Percentiles rank a stretch among this genome's conserved stretches.
These are phyloP conservation scores for Melieria picta DNA, from an alignment of 2,888 invertebrate species.

Conservation along the genomic window DNA sequence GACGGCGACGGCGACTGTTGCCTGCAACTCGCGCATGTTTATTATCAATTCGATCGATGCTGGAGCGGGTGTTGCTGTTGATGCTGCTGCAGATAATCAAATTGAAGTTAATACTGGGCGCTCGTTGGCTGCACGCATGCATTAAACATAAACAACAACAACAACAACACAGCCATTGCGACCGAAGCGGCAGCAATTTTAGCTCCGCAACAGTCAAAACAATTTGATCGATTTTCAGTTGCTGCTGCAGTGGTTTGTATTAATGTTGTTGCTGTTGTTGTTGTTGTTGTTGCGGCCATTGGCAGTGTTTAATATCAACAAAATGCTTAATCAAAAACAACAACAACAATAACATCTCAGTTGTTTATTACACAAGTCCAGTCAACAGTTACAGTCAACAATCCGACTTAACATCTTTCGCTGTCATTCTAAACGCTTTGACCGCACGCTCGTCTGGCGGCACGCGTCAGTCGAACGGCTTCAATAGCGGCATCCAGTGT, in stretches of 20 bases:
- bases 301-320: slow-evolving; percentile 31
- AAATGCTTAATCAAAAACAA: slow-evolving; percentile 26
- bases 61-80: too few species aligned
- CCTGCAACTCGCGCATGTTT: background rate
- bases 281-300: slow-evolving; percentile 15
- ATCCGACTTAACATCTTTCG: too few species aligned
- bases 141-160: background rate
- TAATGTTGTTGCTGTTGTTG: slow-evolving; percentile 7
- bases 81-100: background rate
- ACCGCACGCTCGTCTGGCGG: too few species aligned
- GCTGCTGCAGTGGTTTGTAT: background rate
- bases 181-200: too few species aligned
- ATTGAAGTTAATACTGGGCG: background rate
- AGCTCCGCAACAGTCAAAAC: background rate
- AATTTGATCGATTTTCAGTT: background rate
- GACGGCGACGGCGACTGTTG: too few species aligned
- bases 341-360: background rate
- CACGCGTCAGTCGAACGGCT: too few species aligned
- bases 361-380: too few species aligned
- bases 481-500: too few species aligned
- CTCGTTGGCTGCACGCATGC: slow-evolving; percentile 3
- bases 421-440: too few species aligned
- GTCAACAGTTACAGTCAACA: too few species aligned
- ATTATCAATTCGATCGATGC: background rate
- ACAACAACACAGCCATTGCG: background rate